Evolutionary conservation across 2,888 invertebrate genomes (phyloP).

Genomic region (Nymphalis urticae): DNA sequence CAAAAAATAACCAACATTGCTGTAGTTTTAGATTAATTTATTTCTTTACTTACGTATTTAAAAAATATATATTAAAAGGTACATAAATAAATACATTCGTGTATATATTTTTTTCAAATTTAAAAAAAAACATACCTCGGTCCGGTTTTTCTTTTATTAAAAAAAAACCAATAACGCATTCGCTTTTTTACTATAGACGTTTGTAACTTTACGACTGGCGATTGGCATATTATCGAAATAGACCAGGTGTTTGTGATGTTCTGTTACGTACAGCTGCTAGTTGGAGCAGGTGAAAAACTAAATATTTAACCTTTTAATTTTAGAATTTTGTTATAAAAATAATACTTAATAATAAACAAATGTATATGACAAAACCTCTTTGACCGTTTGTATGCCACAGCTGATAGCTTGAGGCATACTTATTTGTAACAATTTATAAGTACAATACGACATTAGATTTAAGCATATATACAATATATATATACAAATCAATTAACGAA

Average conservation of each 20-base stretch:
- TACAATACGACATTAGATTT: neutral
- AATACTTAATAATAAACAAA: neutral
- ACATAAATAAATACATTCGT: no score
- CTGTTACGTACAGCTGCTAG: conserved; percentile 2
- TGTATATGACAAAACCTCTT: neutral
- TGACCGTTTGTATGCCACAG: conserved; percentile 4
- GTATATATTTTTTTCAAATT: no score
- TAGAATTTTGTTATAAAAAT: conserved; percentile 1
- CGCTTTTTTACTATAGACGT: neutral
- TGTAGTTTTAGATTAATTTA: no score
- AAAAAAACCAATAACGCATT: no score
- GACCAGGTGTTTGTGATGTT: conserved; percentile 8
- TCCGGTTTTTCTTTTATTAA: no score
- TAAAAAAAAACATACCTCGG: no score
- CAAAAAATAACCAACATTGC: no score
- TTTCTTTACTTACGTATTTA: no score
- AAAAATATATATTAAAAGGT: no score
- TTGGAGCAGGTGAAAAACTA: conserved; percentile 4
- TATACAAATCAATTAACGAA: neutral
- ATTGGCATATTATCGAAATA: neutral
- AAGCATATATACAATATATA: neutral
- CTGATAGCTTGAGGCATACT: neutral
- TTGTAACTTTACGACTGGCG: neutral
- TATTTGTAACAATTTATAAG: no score
- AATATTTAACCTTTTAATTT: conserved; percentile 4